These are phyloP conservation scores for Diorhabda sublineata DNA, from an alignment of 1,140 invertebrate genomes.

Conservation along the genomic window DNA sequence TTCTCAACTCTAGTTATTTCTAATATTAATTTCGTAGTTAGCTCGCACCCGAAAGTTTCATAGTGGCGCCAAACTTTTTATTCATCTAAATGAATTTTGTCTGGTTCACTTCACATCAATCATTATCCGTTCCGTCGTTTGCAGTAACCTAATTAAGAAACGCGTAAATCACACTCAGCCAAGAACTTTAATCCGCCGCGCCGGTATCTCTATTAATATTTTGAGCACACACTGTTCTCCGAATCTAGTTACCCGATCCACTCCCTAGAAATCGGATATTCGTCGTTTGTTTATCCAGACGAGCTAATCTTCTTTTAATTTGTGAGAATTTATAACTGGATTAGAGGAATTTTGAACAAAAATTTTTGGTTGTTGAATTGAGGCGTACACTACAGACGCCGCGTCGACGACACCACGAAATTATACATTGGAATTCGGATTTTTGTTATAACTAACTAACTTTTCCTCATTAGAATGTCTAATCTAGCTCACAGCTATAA, in stretches of 20 bases:
- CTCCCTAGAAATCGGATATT: conserved; percentile 1
- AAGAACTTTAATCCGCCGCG: not conserved
- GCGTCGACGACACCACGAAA: not conserved
- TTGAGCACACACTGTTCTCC: not conserved
- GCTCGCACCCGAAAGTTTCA: too few relatives aligned
- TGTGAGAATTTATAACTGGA: conserved; percentile 1
- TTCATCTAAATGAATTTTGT: not conserved
- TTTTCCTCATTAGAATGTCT: too few relatives aligned
- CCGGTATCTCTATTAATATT: conserved; percentile 2
- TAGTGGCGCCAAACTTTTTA: not conserved
- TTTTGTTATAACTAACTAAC: too few relatives aligned
- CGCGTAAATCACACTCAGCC: not conserved
- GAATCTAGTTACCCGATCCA: conserved; percentile 2
- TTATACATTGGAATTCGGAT: too few relatives aligned
- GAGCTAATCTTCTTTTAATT: conserved; percentile 1
- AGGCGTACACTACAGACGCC: not conserved
- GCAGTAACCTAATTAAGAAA: conserved; percentile 2
- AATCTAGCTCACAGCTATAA: too few relatives aligned
- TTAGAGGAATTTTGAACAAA: not conserved
- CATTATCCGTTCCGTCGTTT: not conserved
- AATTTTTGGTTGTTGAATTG: not conserved
- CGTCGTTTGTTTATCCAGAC: not conserved
- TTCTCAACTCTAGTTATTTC: too few relatives aligned
- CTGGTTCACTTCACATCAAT: not conserved
- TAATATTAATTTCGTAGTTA: too few relatives aligned